Percentiles rank a stretch among this genome's conserved stretches.
These are phyloP conservation scores for Maccullochella peelii DNA, from an alignment of 2,113 vertebrate species.

Conservation along the genomic window DNA sequence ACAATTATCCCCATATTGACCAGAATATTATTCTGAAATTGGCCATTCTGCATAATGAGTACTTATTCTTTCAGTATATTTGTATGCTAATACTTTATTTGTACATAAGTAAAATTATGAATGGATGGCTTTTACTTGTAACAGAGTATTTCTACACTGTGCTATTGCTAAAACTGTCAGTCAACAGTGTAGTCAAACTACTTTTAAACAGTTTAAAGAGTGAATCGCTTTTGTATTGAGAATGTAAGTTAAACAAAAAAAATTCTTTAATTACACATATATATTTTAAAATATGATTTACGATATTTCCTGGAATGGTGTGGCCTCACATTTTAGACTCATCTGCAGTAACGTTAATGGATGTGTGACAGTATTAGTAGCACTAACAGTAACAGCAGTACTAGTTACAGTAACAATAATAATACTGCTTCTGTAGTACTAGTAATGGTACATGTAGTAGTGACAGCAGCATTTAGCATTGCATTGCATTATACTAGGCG, in stretches of 20 bases:
- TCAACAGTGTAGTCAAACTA: neutral
- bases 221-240: neutral
- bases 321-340: neutral
- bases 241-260: neutral
- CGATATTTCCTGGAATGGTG: neutral
- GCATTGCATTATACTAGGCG: no score
- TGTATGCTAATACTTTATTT: neutral
- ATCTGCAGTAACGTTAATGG: neutral
- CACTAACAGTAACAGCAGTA: neutral
- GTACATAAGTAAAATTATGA: neutral
- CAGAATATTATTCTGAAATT: neutral
- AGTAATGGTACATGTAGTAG: no score
- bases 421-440: neutral
- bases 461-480: no score
- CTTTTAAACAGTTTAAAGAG: neutral
- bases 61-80: neutral
- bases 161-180: neutral
- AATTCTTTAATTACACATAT: no score
- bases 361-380: neutral
- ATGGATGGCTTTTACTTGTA: neutral
- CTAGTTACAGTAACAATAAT: neutral
- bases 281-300: neutral
- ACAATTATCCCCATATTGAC: neutral
- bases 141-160: neutral
- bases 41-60: neutral